A percentile compares a stretch with the other conserved stretches of the same genome.
Evolutionary conservation across 2,113 vertebrate species (phyloP).

Genomic region (Orthochromis indermauri): DNA sequence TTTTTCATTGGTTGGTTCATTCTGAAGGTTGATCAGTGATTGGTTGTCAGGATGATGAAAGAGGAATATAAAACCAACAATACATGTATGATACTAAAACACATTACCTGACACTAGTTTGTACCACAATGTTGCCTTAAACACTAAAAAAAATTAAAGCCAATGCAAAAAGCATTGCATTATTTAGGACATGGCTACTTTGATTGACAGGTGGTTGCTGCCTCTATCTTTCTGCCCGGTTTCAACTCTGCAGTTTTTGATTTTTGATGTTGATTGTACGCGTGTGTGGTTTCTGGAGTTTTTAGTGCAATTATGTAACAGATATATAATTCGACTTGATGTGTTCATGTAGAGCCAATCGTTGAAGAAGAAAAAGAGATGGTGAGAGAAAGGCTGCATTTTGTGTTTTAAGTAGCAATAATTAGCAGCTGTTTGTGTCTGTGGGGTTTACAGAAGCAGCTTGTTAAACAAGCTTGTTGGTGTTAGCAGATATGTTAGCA

Average conservation of each 20-base stretch:
- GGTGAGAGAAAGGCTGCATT: neutral
- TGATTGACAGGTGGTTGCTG: neutral
- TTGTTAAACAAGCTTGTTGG: neutral
- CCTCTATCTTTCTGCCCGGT: fast-evolving
- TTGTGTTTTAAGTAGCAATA: fast-evolving
- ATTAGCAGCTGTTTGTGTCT: neutral
- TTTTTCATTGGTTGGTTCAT: conserved; percentile 44
- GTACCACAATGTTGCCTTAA: neutral
- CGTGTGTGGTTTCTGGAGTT: neutral
- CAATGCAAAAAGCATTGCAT: neutral
- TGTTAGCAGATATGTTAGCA: neutral
- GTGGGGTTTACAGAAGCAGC: neutral
- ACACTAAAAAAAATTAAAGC: fast-evolving
- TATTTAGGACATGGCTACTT: neutral
- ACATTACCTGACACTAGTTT: neutral
- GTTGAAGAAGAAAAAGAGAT: neutral
- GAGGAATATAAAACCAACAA: neutral
- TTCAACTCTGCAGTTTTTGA: neutral
- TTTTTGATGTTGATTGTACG: neutral
- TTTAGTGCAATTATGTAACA: fast-evolving
- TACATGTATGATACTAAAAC: neutral
- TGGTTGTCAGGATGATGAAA: neutral
- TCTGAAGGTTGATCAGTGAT: conserved; percentile 34
- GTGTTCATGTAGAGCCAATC: fast-evolving
- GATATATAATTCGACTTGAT: fast-evolving